Percentiles rank a stretch among this genome's conserved stretches.
Conservation (phyloP, 64 coral and sea anemone species). For the Orbicella faveolata region DNA sequence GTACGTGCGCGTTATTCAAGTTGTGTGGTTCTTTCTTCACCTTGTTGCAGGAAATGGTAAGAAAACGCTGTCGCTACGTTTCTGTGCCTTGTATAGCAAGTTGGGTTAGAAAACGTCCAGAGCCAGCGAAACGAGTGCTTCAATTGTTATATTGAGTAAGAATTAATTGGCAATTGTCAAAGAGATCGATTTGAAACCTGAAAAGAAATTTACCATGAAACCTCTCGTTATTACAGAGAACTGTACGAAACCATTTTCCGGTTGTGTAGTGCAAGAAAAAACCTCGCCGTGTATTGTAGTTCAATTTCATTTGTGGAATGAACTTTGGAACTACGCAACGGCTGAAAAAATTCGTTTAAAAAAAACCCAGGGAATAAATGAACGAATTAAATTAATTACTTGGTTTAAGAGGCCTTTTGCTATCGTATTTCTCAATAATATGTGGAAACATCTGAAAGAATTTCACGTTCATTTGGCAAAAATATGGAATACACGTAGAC, state of each 20-base stretch:
- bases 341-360: no score
- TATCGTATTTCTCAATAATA: no score
- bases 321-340: no score
- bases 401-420: no score
- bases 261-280: no score
- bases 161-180: background rate
- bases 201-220: background rate
- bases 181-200: background rate
- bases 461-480: background rate
- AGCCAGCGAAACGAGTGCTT: background rate
- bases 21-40: background rate
- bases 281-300: no score
- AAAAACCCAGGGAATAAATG: no score
- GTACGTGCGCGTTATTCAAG: background rate
- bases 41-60: slow-evolving; percentile 7
- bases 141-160: background rate
- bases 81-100: background rate
- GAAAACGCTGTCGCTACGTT: background rate
- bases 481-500: background rate
- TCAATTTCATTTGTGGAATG: no score
- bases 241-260: no score
- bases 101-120: background rate
- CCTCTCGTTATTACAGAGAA: background rate
- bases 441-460: background rate
- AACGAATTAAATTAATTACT: no score